phyloP scores from a whole-genome alignment of 2,113 vertebrate genomes.

The Tragelaphus buxtoni region DNA sequence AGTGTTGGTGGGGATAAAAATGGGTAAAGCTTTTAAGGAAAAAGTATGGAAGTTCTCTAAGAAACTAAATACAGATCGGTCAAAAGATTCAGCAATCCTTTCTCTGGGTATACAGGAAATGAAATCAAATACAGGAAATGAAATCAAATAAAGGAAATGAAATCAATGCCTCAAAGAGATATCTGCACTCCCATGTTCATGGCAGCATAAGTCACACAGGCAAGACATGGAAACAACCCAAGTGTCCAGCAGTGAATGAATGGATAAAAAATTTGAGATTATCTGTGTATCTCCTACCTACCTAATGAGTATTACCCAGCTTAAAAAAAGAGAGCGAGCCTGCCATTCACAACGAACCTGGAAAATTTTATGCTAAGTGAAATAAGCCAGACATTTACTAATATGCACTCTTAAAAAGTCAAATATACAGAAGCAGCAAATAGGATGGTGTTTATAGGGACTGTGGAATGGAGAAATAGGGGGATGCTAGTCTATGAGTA shows the following conservation, averaged over 20 bases:
- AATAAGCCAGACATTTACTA: background rate
- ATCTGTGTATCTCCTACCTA: background rate
- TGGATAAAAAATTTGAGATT: background rate
- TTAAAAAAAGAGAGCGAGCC: background rate
- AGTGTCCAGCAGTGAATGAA: background rate
- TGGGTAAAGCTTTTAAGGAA: background rate
- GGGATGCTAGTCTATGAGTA: background rate
- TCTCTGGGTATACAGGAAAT: background rate
- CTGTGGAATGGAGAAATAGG: background rate
- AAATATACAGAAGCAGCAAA: background rate
- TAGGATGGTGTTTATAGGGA: background rate
- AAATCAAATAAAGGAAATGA: background rate
- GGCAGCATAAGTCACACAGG: background rate
- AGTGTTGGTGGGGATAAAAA: background rate
- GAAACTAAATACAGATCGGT: background rate
- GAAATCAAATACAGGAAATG: background rate
- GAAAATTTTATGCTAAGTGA: background rate
- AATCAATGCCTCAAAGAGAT: background rate
- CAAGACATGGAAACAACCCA: background rate
- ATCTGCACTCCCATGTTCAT: background rate
- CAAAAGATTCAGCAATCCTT: background rate
- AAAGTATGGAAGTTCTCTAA: background rate
- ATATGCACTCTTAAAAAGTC: background rate
- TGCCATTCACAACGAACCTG: background rate
- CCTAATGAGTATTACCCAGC: background rate